Evolutionary conservation across 1,140 invertebrate genomes (phyloP).

Genomic region (Palaemon carinicauda): DNA sequence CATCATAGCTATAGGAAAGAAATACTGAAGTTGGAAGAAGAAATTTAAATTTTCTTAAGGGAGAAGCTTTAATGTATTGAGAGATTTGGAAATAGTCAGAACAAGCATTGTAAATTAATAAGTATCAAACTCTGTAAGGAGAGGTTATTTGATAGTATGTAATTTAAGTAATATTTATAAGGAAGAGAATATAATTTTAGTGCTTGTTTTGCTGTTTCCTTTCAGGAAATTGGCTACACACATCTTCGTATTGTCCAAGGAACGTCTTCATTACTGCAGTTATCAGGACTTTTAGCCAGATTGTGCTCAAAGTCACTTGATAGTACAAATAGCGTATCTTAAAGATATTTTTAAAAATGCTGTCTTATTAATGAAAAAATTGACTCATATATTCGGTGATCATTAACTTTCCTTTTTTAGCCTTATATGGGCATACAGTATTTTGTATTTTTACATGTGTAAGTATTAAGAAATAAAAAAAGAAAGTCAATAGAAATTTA

Average conservation of each 20-base stretch:
- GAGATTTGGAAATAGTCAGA: too few species aligned
- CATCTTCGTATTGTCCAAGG: constrained; percentile 93
- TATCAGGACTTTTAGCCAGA: constrained; percentile 86
- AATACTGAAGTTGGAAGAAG: too few species aligned
- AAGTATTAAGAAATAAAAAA: too few species aligned
- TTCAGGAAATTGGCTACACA: constrained; percentile 89
- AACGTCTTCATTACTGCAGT: constrained; percentile 84
- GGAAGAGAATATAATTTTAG: not conserved
- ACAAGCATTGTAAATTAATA: too few species aligned
- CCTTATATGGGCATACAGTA: not conserved
- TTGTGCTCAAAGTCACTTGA: constrained; percentile 70
- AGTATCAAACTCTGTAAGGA: too few species aligned
- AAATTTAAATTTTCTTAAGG: too few species aligned
- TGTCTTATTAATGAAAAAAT: not conserved
- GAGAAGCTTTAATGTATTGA: too few species aligned
- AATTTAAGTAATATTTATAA: too few species aligned
- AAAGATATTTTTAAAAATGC: not conserved
- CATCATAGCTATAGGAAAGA: too few species aligned
- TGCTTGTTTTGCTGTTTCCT: constrained; percentile 61
- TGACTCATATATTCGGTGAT: too few species aligned
- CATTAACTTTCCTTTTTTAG: not conserved
- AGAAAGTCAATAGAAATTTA: too few species aligned
- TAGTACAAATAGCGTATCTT: not conserved
- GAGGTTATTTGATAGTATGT: too few species aligned
- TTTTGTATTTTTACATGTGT: not conserved